Conservation (phyloP, 2,888 invertebrate genomes). For the Blastobasis lacticolella region DNA sequence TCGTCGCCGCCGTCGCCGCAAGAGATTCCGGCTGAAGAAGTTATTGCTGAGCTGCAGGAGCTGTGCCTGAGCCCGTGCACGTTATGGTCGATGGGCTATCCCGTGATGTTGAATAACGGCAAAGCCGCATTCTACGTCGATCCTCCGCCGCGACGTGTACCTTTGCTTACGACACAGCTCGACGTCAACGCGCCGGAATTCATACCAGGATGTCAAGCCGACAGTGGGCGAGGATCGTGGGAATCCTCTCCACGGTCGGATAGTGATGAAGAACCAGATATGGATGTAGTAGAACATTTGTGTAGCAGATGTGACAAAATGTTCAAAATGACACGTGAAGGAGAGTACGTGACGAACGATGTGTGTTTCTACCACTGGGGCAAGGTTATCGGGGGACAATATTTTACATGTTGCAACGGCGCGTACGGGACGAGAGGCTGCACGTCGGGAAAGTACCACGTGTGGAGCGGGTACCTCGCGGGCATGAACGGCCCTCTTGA, state of each 20-base stretch:
- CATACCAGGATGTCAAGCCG: slow-evolving; percentile 72
- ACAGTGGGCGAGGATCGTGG: slow-evolving; percentile 71
- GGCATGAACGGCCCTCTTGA: slow-evolving; percentile 84
- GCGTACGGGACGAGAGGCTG: slow-evolving; percentile 76
- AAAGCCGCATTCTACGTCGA: slow-evolving; percentile 78
- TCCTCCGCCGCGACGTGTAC: slow-evolving; percentile 63
- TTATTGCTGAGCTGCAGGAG: slow-evolving; percentile 73
- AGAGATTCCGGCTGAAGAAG: slow-evolving; percentile 71
- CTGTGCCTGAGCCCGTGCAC: slow-evolving; percentile 77
- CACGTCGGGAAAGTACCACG: slow-evolving; percentile 77
- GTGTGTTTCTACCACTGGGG: slow-evolving; percentile 94
- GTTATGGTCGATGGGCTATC: slow-evolving; percentile 81
- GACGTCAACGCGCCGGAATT: slow-evolving; percentile 82
- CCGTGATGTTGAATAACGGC: slow-evolving; percentile 72
- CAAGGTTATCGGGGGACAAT: slow-evolving; percentile 69
- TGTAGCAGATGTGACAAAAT: slow-evolving; percentile 83
- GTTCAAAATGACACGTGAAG: slow-evolving; percentile 81
- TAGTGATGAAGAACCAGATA: slow-evolving; percentile 72
- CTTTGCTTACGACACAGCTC: slow-evolving; percentile 48
- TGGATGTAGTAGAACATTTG: slow-evolving; percentile 64
- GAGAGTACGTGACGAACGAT: slow-evolving; percentile 82
- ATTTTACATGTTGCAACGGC: slow-evolving; percentile 78
- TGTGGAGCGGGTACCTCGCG: slow-evolving; percentile 82
- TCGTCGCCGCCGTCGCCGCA: slow-evolving; percentile 63
- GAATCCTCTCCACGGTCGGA: slow-evolving; percentile 72